Evolutionary conservation across 2,113 vertebrate genomes (phyloP).

Genomic region (Amblyornis subalaris): DNA sequence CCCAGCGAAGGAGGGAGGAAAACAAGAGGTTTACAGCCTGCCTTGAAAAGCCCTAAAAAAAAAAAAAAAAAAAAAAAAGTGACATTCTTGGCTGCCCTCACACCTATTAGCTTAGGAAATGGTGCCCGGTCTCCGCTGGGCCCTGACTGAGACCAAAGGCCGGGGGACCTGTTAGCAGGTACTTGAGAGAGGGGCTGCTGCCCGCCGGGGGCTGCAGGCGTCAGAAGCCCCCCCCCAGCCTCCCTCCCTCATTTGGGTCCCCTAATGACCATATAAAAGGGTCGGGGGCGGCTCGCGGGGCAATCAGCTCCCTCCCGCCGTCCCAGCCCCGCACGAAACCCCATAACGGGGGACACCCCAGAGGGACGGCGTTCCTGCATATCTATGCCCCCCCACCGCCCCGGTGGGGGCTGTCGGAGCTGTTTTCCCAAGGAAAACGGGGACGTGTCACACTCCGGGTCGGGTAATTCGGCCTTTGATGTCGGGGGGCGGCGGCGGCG

Average conservation of each 20-base stretch:
- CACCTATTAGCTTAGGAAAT: conserved; percentile 73
- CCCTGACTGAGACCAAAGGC: conserved; percentile 81
- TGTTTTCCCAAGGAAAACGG: neutral
- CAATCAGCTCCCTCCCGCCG: conserved; percentile 56
- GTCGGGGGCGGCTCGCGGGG: conserved; percentile 69
- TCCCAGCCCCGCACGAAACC: neutral
- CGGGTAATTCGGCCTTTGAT: conserved; percentile 35
- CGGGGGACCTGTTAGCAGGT: conserved; percentile 83
- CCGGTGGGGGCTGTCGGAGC: neutral
- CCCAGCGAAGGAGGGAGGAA: neutral
- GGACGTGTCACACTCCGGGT: neutral
- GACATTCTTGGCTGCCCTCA: conserved; percentile 38
- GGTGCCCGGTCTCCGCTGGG: conserved; percentile 54
- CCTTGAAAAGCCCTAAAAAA: conserved; percentile 32
- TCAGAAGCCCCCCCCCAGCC: conserved; percentile 60
- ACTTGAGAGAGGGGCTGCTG: conserved; percentile 75
- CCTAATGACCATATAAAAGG: conserved; percentile 85
- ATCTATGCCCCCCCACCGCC: neutral
- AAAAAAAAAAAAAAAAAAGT: neutral
- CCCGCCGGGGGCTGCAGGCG: conserved; percentile 51
- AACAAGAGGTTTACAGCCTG: conserved; percentile 42
- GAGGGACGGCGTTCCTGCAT: conserved; percentile 8
- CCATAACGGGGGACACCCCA: neutral
- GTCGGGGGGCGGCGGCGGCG: neutral
- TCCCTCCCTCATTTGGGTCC: conserved; percentile 34